Evolutionary conservation across 2,797 vertebrate species (phyloP).

Genomic region (Lindbergichthys nudifrons): DNA sequence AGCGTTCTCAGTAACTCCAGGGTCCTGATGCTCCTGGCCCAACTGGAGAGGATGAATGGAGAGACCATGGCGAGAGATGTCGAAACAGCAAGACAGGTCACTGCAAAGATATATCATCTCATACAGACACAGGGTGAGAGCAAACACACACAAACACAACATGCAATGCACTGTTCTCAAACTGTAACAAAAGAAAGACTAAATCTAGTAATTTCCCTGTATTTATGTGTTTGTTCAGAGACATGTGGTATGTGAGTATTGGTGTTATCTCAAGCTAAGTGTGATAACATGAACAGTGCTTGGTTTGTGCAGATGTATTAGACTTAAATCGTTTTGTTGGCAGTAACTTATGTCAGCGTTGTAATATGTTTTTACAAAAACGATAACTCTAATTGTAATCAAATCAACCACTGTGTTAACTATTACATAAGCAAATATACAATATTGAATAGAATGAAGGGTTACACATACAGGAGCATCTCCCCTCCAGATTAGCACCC

Average conservation of each 20-base stretch:
- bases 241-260: neutral
- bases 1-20: constrained; percentile 91
- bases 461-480: neutral
- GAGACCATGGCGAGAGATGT: constrained; percentile 84
- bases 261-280: neutral
- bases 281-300: constrained; percentile 5
- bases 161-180: neutral
- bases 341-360: neutral
- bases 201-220: neutral
- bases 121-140: constrained; percentile 95
- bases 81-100: constrained; percentile 89
- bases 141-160: neutral
- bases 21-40: constrained; percentile 89
- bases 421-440: neutral
- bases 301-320: neutral
- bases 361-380: neutral
- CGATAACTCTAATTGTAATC: neutral
- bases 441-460: neutral
- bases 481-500: neutral
- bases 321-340: neutral
- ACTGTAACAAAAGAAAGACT: neutral
- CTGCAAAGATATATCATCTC: constrained; percentile 95
- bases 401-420: neutral
- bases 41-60: constrained; percentile 92
- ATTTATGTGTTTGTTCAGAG: neutral